phyloP scores from a whole-genome alignment of 2,113 vertebrate genomes.

The Ceyx melanurus region DNA sequence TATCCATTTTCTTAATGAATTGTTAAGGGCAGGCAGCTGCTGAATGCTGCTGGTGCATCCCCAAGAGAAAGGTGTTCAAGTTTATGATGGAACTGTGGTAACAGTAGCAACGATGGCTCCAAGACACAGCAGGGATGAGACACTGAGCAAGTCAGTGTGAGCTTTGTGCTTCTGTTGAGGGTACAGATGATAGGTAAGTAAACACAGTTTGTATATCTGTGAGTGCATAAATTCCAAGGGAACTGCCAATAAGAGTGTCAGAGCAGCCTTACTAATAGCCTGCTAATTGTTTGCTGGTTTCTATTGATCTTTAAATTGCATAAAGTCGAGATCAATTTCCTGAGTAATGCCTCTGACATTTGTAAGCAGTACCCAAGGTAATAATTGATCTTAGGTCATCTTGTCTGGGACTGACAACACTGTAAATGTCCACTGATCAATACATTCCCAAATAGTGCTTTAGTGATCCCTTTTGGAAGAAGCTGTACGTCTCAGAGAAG shows the following conservation, averaged over 20 bases:
- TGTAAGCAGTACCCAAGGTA: slow-evolving; percentile 5
- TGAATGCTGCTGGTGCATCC: background rate
- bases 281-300: slow-evolving; percentile 35
- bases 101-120: background rate
- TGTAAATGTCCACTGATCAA: background rate
- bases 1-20: background rate
- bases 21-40: background rate
- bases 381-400: slow-evolving; percentile 1
- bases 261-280: slow-evolving; percentile 12
- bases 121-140: background rate
- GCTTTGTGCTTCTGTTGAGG: background rate
- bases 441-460: background rate
- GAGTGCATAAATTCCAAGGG: background rate
- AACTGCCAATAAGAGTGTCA: background rate
- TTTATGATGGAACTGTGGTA: background rate
- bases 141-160: background rate
- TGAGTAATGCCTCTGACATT: slow-evolving; percentile 37
- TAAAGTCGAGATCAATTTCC: slow-evolving; percentile 30
- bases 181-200: background rate
- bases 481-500: background rate
- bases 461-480: background rate
- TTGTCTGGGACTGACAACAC: background rate
- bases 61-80: background rate
- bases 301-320: slow-evolving; percentile 55
- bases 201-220: background rate